Base-by-base conservation (phyloP, 2,797 vertebrate species). In the Gymnodraco acuticeps region DNA sequence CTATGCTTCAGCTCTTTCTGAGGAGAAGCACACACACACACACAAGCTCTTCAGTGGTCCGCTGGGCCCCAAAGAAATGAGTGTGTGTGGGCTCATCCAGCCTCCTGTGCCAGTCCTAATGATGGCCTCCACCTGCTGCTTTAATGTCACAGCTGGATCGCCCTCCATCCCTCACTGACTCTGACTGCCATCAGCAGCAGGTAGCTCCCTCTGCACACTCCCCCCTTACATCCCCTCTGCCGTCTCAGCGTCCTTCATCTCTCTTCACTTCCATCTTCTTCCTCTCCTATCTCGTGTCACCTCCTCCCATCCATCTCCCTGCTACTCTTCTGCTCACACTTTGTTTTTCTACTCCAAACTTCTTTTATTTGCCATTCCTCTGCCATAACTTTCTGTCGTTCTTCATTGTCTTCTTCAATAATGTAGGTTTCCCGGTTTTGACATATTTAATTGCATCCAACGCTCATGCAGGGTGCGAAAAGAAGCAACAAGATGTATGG, bases 71-170 rank as follows among this genome's bases (percentile, higher is more conserved):
- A 96, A 96, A 96, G 96, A 96, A 96, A 97, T 96, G 96, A 96
- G 96, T 94, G 95, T 95, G 90, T 95, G 96, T 82, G 95, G 95
- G 95, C 95, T 95, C 96, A 95, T 96, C 95, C 94, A 88, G 96
- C 95, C 96, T 97, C 96, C 96, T 96, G 96, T 96, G 96, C 96
- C 96, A 95, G 95, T 96, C 96, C 96, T 98, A 97, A 99, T 98
- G 97, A 97, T 95, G 96, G 97, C 95, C 93, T 97, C 96, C 97
- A 98, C 97, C 97, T 97, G 97, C 97, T 98, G 97, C 97, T 98
- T 98, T 97, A 99, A 97, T 97, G 97, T 97, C 97, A 96, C 97
- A 97, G 97, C 97, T 97, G 97, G 97, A 97, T 96, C 94, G 92
- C 58, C 96, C 96, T 96, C 95, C 96, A 97, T 96, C 96, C 96